Evolutionary conservation across 2,113 vertebrate genomes (phyloP).

Genomic region (Sinocyclocheilus anshuiensis): DNA sequence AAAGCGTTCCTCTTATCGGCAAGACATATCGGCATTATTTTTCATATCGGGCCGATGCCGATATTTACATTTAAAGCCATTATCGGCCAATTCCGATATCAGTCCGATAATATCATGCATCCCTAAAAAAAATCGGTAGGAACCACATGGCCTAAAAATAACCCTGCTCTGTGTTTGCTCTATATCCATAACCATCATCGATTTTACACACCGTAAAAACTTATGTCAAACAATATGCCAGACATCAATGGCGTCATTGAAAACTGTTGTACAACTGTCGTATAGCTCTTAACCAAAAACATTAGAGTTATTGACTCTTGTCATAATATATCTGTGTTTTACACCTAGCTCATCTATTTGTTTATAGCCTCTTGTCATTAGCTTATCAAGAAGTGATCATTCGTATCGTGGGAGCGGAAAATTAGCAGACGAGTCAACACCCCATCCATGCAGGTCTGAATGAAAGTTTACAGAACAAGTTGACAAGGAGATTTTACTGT

Average conservation of each 20-base stretch:
- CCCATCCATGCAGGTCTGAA: constrained; percentile 40
- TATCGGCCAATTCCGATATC: no score
- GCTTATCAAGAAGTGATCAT: constrained; percentile 34
- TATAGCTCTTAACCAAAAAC: background rate
- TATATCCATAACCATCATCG: background rate
- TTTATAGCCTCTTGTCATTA: constrained; percentile 16
- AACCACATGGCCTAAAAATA: background rate
- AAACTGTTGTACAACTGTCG: background rate
- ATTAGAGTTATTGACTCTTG: background rate
- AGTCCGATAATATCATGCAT: no score
- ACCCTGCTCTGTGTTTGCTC: background rate
- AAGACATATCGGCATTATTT: no score
- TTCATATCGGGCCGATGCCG: no score
- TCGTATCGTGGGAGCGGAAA: constrained; percentile 36
- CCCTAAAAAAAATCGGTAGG: background rate
- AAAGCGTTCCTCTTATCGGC: no score
- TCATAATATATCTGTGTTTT: background rate
- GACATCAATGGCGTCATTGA: background rate
- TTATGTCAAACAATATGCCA: background rate
- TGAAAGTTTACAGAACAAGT: constrained; percentile 51
- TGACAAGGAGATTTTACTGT: constrained; percentile 36
- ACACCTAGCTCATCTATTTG: background rate
- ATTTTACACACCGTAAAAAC: background rate
- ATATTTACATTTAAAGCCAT: no score
- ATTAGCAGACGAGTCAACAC: constrained; percentile 20